Evolutionary conservation across 2,888 invertebrate species (phyloP).

Genomic region (Tetramorium bicarinatum): DNA sequence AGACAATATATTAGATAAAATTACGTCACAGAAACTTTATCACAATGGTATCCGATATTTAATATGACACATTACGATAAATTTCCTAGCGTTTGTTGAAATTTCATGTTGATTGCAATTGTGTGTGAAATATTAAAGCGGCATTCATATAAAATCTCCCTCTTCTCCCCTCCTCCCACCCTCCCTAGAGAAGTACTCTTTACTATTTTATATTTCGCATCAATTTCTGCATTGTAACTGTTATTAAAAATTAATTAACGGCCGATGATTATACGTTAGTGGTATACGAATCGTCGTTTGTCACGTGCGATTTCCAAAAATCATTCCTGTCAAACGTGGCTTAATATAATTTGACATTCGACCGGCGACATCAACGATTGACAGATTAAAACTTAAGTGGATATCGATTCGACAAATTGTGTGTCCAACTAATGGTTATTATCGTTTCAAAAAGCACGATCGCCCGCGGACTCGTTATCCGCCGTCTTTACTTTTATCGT

Average conservation of each 20-base stretch:
- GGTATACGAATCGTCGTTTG: constrained; percentile 20
- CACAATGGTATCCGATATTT: constrained; percentile 45
- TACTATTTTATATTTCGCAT: constrained; percentile 34
- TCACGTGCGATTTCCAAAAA: constrained; percentile 47
- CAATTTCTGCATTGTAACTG: constrained; percentile 18
- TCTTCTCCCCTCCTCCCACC: too few relatives aligned
- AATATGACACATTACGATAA: constrained; percentile 47
- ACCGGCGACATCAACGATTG: constrained; percentile 66
- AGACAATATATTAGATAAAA: constrained; percentile 64
- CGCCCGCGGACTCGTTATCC: neutral
- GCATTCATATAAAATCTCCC: constrained; percentile 18
- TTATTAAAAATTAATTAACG: constrained; percentile 50
- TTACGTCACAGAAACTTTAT: constrained; percentile 61
- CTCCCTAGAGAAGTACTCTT: constrained; percentile 9
- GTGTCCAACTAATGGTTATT: constrained; percentile 54
- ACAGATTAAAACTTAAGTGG: constrained; percentile 78
- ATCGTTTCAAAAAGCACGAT: neutral
- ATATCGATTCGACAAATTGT: constrained; percentile 77
- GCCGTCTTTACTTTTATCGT: constrained; percentile 35
- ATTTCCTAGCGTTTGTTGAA: constrained; percentile 47
- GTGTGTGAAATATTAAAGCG: constrained; percentile 26
- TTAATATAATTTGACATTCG: constrained; percentile 37
- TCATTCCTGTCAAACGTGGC: constrained; percentile 19
- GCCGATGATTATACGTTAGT: neutral
- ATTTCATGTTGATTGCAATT: constrained; percentile 40